Conservation (phyloP, 2,888 invertebrate species). For the Drosophila neutralis region DNA sequence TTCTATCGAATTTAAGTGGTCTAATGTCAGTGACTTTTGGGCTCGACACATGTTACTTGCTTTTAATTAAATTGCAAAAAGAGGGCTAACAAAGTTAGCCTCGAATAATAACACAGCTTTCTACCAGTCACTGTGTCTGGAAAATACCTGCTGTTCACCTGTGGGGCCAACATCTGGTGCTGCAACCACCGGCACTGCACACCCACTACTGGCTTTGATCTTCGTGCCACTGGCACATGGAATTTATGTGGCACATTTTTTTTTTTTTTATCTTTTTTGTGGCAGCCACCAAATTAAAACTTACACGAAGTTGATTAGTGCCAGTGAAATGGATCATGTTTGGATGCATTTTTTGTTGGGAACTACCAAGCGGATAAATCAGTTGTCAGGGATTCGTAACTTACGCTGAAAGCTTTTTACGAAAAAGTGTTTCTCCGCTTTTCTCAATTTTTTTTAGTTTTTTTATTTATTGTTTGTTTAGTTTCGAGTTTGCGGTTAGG, state of each 20-base stretch:
- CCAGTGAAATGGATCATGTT: constrained; percentile 41
- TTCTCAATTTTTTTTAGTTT: constrained; percentile 41
- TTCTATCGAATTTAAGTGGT: constrained; percentile 26
- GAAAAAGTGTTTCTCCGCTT: constrained; percentile 1
- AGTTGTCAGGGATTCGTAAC: constrained; percentile 56
- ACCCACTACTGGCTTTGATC: constrained; percentile 68
- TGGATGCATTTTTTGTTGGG: constrained; percentile 27
- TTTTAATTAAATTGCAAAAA: constrained; percentile 63
- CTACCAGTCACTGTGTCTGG: constrained; percentile 56
- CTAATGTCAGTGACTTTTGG: constrained; percentile 51
- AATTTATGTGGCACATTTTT: constrained; percentile 63
- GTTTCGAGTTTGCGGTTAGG: constrained; percentile 34
- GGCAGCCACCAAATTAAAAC: constrained; percentile 37
- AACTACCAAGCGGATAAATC: constrained; percentile 59
- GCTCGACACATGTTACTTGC: constrained; percentile 7
- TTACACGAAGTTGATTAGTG: constrained; percentile 55
- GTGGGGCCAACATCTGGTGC: constrained; percentile 44
- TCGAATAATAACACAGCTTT: constrained; percentile 36
- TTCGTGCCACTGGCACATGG: constrained; percentile 52
- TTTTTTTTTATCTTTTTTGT: neutral
- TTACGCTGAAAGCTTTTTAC: constrained; percentile 66
- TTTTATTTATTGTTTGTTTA: constrained; percentile 69
- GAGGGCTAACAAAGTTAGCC: constrained; percentile 40
- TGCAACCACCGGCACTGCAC: constrained; percentile 11
- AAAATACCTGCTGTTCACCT: constrained; percentile 25